Percentiles rank a stretch among this genome's conserved stretches.
These are phyloP conservation scores for Notodonta ziczac DNA, from an alignment of 2,888 invertebrate genomes.

Conservation along the genomic window DNA sequence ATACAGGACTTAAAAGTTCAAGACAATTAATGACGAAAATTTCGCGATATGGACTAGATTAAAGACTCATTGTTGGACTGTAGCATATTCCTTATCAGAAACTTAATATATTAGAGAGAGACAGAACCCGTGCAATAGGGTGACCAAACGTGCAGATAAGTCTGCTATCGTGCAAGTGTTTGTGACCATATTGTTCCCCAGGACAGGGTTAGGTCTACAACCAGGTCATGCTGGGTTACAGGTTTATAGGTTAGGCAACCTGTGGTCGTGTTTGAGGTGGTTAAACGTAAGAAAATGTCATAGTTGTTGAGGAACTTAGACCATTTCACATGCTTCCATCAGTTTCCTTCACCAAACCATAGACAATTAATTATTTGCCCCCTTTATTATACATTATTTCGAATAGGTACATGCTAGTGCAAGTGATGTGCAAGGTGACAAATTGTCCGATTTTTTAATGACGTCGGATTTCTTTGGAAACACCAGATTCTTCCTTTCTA, in stretches of 20 bases:
- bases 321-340: not conserved
- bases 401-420: not conserved
- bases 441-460: not conserved
- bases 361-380: not conserved
- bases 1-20: no score
- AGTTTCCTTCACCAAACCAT: not conserved
- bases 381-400: not conserved
- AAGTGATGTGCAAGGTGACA: not conserved
- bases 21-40: no score
- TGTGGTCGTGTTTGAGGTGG: not conserved
- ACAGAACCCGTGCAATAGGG: not conserved
- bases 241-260: no score
- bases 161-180: not conserved
- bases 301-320: not conserved
- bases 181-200: not conserved
- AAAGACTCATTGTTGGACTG: no score
- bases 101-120: conserved; percentile 1
- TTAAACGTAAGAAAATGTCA: not conserved
- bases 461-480: no score
- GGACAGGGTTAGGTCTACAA: not conserved
- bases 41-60: no score
- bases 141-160: conserved; percentile 1
- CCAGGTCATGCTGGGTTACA: not conserved
- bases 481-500: no score
- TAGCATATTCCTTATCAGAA: conserved; percentile 4